phyloP scores from a whole-genome alignment of 2,888 invertebrate species.

The Orchesella flavescens region DNA sequence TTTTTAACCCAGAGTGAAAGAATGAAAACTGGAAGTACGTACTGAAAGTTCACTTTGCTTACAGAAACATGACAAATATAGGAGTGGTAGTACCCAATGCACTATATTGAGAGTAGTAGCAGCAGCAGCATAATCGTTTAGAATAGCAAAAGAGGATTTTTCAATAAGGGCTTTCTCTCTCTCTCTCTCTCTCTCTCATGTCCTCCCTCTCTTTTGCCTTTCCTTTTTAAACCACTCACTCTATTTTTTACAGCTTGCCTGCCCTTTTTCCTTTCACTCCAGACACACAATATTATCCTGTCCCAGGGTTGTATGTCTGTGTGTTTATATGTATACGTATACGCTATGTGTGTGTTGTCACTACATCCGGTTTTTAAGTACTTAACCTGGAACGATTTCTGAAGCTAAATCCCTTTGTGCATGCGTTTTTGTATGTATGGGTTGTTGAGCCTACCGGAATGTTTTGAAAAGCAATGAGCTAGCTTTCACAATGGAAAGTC shows the following conservation, averaged over 20 bases:
- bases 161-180: not conserved
- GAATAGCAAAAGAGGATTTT: not conserved
- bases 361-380: slow-evolving; percentile 53
- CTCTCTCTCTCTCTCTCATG: no score
- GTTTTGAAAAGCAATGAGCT: no score
- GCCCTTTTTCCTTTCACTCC: slow-evolving; percentile 4
- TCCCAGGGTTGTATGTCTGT: not conserved
- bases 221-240: slow-evolving; percentile 26
- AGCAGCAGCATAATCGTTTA: no score
- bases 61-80: not conserved
- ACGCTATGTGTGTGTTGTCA: slow-evolving; percentile 31
- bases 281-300: not conserved
- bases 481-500: no score
- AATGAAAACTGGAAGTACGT: not conserved
- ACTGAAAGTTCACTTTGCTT: slow-evolving; percentile 7
- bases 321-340: slow-evolving; percentile 12
- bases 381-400: slow-evolving; percentile 22
- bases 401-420: no score
- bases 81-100: no score
- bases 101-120: no score
- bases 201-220: not conserved
- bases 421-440: no score
- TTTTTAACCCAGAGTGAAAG: not conserved
- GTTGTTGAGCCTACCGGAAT: no score
- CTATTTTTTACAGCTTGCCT: slow-evolving; percentile 8